phyloP scores from a whole-genome alignment of 1,140 invertebrate genomes.

The Helicoverpa zea region DNA sequence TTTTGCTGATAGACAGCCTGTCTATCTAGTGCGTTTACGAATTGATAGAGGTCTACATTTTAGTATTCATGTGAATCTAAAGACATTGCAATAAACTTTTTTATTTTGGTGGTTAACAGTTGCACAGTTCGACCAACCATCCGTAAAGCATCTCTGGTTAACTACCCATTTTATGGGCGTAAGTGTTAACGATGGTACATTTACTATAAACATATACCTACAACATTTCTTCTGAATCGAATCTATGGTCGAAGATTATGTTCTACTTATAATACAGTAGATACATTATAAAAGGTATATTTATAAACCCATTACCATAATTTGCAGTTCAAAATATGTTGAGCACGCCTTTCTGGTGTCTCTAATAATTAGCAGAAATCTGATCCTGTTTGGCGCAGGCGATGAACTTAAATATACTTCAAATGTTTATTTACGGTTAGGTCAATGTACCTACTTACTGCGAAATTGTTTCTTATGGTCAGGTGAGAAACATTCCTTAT shows the following conservation, averaged over 20 bases:
- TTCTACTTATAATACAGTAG: too few relatives aligned
- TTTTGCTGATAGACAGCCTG: not conserved
- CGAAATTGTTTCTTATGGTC: too few relatives aligned
- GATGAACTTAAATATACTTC: not conserved
- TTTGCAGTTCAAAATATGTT: conserved; percentile 7
- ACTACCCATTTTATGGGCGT: too few relatives aligned
- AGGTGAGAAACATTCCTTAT: too few relatives aligned
- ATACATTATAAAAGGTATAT: not conserved
- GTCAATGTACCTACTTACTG: not conserved
- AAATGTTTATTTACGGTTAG: not conserved
- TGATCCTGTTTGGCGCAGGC: conserved; percentile 1
- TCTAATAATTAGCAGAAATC: conserved; percentile 32
- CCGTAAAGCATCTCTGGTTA: too few relatives aligned
- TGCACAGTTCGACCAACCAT: too few relatives aligned
- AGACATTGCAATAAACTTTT: not conserved
- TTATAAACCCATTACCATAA: not conserved
- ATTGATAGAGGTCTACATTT: conserved; percentile 11
- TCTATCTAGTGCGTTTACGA: not conserved
- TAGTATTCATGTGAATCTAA: conserved; percentile 4
- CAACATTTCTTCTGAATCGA: too few relatives aligned
- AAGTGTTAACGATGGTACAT: too few relatives aligned
- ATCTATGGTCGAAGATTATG: too few relatives aligned
- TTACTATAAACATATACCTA: too few relatives aligned
- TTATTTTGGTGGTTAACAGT: not conserved
- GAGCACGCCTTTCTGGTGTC: conserved; percentile 40